Evolutionary conservation across 2,888 invertebrate species (phyloP).

Genomic region (Ormyrus nitidulus): DNA sequence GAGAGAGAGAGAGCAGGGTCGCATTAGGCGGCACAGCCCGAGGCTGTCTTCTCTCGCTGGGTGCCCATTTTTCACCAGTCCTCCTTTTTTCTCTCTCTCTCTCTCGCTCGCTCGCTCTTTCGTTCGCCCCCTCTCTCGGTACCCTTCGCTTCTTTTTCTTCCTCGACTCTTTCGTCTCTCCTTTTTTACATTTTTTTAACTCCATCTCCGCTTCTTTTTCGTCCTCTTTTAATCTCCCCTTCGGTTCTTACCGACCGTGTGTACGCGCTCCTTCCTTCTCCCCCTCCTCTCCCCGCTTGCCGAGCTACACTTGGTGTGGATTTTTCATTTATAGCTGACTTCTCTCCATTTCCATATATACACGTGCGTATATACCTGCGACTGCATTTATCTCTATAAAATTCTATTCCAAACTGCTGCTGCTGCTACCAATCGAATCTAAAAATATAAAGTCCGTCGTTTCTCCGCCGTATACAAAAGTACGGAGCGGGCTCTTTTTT

Average conservation of each 20-base stretch:
- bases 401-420: not conserved
- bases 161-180: constrained; percentile 61
- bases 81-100: constrained; percentile 55
- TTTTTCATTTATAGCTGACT: constrained; percentile 50
- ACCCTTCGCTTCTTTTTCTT: constrained; percentile 57
- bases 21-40: constrained; percentile 69
- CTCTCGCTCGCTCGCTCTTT: constrained; percentile 62
- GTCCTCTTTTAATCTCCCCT: constrained; percentile 65
- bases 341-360: too few relatives aligned
- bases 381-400: too few relatives aligned
- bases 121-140: constrained; percentile 50
- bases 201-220: constrained; percentile 59
- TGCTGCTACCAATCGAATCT: not conserved
- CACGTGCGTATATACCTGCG: too few relatives aligned
- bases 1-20: constrained; percentile 68
- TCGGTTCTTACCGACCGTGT: constrained; percentile 43
- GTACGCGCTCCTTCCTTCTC: not conserved
- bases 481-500: not conserved
- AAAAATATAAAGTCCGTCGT: not conserved
- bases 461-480: not conserved
- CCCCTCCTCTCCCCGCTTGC: not conserved
- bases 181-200: constrained; percentile 49
- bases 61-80: constrained; percentile 73
- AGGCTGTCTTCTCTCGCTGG: constrained; percentile 72
- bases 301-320: not conserved